These are phyloP conservation scores for Baryphthengus martii DNA, from an alignment of 2,113 vertebrate genomes.

Conservation along the genomic window DNA sequence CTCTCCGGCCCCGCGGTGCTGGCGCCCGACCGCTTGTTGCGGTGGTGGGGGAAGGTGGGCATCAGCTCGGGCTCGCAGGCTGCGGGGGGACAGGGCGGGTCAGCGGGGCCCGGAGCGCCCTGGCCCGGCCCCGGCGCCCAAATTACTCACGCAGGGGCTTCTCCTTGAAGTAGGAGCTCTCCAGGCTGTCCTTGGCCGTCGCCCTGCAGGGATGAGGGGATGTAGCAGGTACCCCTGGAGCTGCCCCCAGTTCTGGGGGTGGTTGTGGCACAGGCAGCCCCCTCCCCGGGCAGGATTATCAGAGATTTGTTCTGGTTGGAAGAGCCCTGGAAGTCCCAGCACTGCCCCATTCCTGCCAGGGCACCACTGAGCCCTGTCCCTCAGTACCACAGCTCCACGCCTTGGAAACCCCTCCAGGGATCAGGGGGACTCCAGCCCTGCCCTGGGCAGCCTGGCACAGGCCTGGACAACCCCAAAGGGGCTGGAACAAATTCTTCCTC, in stretches of 20 bases:
- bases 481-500: not conserved
- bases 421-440: not conserved
- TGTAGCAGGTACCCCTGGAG: not conserved
- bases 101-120: not conserved
- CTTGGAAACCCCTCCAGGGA: not conserved
- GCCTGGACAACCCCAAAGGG: not conserved
- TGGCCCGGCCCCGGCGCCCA: accelerated
- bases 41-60: constrained; percentile 97
- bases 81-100: not conserved
- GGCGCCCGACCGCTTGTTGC: constrained; percentile 80
- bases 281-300: accelerated
- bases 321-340: not conserved
- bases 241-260: not conserved
- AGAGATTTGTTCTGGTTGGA: not conserved
- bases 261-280: not conserved
- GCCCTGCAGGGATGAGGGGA: constrained; percentile 71
- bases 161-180: constrained; percentile 98
- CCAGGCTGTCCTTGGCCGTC: constrained; percentile 85
- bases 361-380: not conserved
- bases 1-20: constrained; percentile 14
- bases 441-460: no score
- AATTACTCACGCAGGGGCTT: constrained; percentile 91
- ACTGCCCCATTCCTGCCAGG: not conserved
- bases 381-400: not conserved
- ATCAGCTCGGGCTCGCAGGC: constrained; percentile 95